A percentile compares a stretch with the other conserved stretches of the same genome.
phyloP scores from a whole-genome alignment of 2,797 vertebrate species.

The Tamandua tetradactyla region DNA sequence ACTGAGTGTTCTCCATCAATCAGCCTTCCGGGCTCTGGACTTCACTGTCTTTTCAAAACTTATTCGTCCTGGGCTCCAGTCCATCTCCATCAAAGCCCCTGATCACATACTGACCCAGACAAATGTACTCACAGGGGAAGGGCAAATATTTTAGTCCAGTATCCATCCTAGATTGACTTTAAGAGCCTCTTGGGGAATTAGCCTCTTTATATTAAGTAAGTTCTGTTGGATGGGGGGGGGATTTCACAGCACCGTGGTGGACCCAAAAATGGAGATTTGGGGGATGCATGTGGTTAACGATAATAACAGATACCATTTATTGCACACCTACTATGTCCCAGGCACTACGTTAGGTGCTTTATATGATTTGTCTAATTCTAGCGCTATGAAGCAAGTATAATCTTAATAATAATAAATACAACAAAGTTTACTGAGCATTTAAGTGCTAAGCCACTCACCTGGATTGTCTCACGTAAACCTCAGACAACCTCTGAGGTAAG shows the following conservation, averaged over 20 bases:
- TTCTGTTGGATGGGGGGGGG: background rate
- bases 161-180: background rate
- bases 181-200: background rate
- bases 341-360: background rate
- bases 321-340: background rate
- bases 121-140: too few relatives aligned
- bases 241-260: background rate
- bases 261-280: background rate
- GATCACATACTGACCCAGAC: background rate
- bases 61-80: background rate
- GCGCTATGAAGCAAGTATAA: background rate
- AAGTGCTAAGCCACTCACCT: background rate
- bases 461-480: background rate
- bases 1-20: too few relatives aligned
- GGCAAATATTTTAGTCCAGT: too few relatives aligned
- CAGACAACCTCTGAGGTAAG: background rate
- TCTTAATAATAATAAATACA: background rate
- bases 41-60: background rate
- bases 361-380: background rate
- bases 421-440: background rate
- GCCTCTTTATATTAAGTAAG: background rate
- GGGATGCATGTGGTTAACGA: background rate
- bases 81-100: background rate
- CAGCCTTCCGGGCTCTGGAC: background rate
- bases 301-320: background rate